Evolutionary conservation across 2,888 invertebrate genomes (phyloP).

Genomic region (Lycophotia porphyrea): DNA sequence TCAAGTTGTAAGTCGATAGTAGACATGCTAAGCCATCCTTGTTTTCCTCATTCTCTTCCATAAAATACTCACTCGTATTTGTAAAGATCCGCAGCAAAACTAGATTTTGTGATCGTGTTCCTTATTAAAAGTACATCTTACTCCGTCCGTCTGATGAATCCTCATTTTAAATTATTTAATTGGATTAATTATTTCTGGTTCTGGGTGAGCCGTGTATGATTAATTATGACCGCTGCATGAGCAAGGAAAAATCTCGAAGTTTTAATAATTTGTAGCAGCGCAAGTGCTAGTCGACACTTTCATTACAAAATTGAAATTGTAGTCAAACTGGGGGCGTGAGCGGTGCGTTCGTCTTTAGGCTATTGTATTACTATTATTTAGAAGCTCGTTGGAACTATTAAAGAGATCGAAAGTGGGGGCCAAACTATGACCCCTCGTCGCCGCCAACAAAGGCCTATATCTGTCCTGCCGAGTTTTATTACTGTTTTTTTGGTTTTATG

Average conservation of each 20-base stretch:
- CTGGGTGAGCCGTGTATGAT: background rate
- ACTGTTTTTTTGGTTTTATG: background rate
- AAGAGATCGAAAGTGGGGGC: background rate
- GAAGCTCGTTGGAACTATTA: background rate
- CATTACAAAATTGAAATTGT: constrained; percentile 1
- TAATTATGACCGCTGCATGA: background rate
- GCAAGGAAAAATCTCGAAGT: constrained; percentile 22
- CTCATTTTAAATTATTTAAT: background rate
- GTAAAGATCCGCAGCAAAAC: background rate
- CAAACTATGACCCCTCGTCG: background rate
- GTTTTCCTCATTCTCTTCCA: constrained; percentile 27
- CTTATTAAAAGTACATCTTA: background rate
- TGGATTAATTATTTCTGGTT: too few species aligned
- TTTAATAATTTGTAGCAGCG: background rate
- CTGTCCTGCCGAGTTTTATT: background rate
- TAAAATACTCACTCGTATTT: background rate
- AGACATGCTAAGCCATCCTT: background rate
- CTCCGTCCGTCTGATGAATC: background rate
- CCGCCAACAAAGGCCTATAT: background rate
- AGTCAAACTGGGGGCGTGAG: background rate
- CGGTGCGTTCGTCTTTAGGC: background rate
- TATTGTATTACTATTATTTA: background rate
- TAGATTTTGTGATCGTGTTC: background rate
- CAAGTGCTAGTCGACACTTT: background rate
- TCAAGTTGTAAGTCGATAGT: constrained; percentile 4